Evolutionary conservation across 2,797 vertebrate species (phyloP), one percentile per base, ranked within the genome.

Genomic region (Scarus forsteni): DNA sequence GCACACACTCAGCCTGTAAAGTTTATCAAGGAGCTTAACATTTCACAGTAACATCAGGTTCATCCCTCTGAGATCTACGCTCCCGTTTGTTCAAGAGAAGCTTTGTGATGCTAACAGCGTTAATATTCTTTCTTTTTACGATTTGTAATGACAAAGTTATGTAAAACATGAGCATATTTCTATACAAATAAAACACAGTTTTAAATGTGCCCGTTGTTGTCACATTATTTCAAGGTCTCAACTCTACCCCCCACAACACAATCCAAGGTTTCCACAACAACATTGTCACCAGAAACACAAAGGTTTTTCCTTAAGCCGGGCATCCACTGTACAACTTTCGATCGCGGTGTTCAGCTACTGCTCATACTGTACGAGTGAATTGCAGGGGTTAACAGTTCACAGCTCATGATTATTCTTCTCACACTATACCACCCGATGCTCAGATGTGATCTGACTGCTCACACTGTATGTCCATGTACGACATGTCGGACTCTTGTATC

Each of bases 91-190:
- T 77, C 80, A 83, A 85, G 85, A 89, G 66, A 86, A 87, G 87
- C 77, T 66, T 81, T 83, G 77, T 79, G 72, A 89, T 85, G 90
- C 87, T 94, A 93, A 88, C 92, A 86, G 90, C 80, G 78, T 88
- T 93, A 83, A 93, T 93, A 88, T 89, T 86, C 81, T 88, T 86
- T 84, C 87, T 92, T 94, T 92, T 91, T 92, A 93, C 78, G 5
- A 87, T 90, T 92, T 93, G 89, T 93, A 92, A 93, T 87, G 87
- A 85, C 88, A 90, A 89, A 90, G 78, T 81, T 83, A 87, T 91
- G 88, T 89, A 92, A 92, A 89, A 91, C 92, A 84, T 90, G 79
- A 90, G 85, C 89, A 89, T 94, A 94, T 95, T 95, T 95, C 92
- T 94, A 91, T 93, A 92, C 64, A 73, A 95, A 94, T 94, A 94